phyloP scores from a whole-genome alignment of 1,140 invertebrate genomes.

The Neocloeon triangulifer region DNA sequence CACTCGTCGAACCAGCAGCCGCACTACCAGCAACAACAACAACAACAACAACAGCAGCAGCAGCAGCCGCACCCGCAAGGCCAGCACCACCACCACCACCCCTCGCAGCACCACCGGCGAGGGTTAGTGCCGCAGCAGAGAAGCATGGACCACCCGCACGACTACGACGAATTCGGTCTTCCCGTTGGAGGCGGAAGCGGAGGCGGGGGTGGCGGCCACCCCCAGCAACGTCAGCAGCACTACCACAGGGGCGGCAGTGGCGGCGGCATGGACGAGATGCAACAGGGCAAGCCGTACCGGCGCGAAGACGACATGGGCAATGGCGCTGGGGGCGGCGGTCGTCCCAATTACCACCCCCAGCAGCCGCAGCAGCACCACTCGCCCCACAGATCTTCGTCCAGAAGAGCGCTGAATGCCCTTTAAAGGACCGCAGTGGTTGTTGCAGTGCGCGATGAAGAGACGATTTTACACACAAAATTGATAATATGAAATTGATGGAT shows the following conservation, averaged over 20 bases:
- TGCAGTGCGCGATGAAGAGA: too few species aligned
- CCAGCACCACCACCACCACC: slow-evolving; percentile 8
- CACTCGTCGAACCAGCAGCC: slow-evolving; percentile 14
- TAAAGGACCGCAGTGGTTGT: slow-evolving; percentile 10
- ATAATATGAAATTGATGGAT: too few species aligned
- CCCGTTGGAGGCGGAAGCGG: slow-evolving; percentile 10
- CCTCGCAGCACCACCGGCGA: slow-evolving; percentile 7
- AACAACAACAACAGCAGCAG: too few species aligned
- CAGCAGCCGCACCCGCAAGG: too few species aligned
- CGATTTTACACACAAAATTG: too few species aligned
- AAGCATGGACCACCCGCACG: slow-evolving; percentile 1
- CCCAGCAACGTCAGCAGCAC: slow-evolving; percentile 8
- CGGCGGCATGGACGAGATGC: slow-evolving; percentile 4
- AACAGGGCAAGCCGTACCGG: slow-evolving; percentile 5
- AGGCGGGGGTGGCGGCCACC: slow-evolving; percentile 12
- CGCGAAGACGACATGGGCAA: slow-evolving; percentile 1
- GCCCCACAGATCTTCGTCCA: slow-evolving; percentile 21
- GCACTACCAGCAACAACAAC: slow-evolving; percentile 9
- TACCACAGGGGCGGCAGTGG: slow-evolving; percentile 3
- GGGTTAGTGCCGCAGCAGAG: slow-evolving; percentile 4
- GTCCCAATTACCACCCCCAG: slow-evolving; percentile 11
- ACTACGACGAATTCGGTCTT: slow-evolving; percentile 10
- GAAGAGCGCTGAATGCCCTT: slow-evolving; percentile 24
- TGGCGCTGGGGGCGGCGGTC: slow-evolving; percentile 5
- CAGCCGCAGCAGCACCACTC: slow-evolving; percentile 20